Conservation (phyloP, 2,888 invertebrate genomes). For the Aricia artaxerxes region DNA sequence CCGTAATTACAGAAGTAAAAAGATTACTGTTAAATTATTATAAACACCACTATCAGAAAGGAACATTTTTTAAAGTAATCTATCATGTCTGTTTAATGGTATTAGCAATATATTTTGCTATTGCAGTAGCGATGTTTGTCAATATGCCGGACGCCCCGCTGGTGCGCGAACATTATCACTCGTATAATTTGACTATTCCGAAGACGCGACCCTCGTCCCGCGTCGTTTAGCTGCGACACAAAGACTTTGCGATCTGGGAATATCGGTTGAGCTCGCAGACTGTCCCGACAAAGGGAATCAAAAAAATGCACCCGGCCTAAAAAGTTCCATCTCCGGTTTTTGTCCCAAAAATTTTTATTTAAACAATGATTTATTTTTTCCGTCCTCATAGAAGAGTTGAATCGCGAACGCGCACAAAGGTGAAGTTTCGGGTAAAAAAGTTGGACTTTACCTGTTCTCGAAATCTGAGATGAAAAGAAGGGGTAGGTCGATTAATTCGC, state of each 20-base stretch:
- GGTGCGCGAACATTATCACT: constrained; percentile 73
- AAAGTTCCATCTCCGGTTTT: constrained; percentile 68
- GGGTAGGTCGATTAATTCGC: constrained; percentile 67
- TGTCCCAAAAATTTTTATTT: constrained; percentile 66
- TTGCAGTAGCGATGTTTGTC: constrained; percentile 66
- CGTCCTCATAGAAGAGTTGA: constrained; percentile 67
- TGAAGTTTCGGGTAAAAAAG: constrained; percentile 63
- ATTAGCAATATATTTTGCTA: constrained; percentile 47
- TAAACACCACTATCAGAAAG: not conserved
- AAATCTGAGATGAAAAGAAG: constrained; percentile 76
- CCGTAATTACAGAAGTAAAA: constrained; percentile 9
- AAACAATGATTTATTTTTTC: constrained; percentile 71
- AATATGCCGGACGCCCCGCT: constrained; percentile 72
- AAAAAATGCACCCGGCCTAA: constrained; percentile 63
- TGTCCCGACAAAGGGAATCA: constrained; percentile 66
- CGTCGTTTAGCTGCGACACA: constrained; percentile 70
- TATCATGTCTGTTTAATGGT: constrained; percentile 44
- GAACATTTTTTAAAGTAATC: constrained; percentile 23
- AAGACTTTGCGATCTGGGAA: constrained; percentile 74
- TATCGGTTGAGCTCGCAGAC: constrained; percentile 75
- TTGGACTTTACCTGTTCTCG: constrained; percentile 76
- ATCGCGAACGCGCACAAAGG: constrained; percentile 73
- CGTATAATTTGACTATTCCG: constrained; percentile 53
- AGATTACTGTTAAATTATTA: not conserved
- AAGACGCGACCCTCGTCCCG: constrained; percentile 51